Conservation (phyloP, 1,140 invertebrate genomes). For the Ganaspis sp. region DNA sequence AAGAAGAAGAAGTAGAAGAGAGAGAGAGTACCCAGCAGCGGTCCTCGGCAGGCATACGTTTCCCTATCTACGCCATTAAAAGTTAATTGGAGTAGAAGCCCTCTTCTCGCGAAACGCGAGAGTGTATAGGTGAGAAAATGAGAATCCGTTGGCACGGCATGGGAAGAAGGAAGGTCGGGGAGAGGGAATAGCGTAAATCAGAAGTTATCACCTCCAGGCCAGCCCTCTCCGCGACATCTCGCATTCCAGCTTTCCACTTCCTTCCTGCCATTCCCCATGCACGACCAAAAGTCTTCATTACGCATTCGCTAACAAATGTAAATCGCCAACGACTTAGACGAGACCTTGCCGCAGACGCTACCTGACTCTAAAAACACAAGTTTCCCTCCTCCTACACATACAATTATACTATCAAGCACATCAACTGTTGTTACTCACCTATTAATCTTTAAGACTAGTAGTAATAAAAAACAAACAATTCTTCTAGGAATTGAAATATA, state of each 20-base stretch:
- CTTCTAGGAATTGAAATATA: no score
- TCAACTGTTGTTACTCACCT: neutral
- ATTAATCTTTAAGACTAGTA: no score
- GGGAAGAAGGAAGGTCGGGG: constrained; percentile 47
- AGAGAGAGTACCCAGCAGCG: constrained; percentile 36
- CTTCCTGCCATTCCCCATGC: constrained; percentile 18
- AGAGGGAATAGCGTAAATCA: constrained; percentile 67
- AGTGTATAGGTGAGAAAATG: constrained; percentile 64
- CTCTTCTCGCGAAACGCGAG: constrained; percentile 49
- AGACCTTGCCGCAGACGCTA: neutral
- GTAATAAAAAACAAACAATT: no score
- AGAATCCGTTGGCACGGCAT: constrained; percentile 57
- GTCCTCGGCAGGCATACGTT: constrained; percentile 57
- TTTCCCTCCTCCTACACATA: no score
- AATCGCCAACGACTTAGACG: constrained; percentile 60
- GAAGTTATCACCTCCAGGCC: constrained; percentile 68
- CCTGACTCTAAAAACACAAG: neutral
- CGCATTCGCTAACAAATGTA: constrained; percentile 70
- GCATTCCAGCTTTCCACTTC: constrained; percentile 51
- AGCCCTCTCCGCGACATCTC: constrained; percentile 58
- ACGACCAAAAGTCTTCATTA: constrained; percentile 65
- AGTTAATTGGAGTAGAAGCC: constrained; percentile 72
- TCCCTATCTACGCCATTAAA: constrained; percentile 71
- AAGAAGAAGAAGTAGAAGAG: constrained; percentile 24
- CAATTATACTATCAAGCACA: neutral